Percentiles rank a stretch among this genome's conserved stretches.
Evolutionary conservation across 2,797 vertebrate species (phyloP).

Genomic region (Gobio occitaniae): DNA sequence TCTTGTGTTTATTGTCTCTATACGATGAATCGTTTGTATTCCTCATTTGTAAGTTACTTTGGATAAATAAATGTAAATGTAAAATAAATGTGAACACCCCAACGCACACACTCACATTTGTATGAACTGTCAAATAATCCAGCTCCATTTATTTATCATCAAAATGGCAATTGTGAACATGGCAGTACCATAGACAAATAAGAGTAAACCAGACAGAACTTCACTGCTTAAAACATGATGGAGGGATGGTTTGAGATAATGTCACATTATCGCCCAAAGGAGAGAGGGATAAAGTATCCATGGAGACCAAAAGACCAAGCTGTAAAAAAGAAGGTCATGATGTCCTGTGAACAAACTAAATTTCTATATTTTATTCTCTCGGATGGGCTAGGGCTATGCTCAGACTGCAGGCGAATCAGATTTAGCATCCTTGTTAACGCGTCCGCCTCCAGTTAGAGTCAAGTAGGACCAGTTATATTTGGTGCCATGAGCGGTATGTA

Average conservation of each 20-base stretch:
- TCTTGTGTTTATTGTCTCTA: background rate
- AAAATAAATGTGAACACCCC: background rate
- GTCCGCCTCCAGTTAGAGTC: too few species aligned
- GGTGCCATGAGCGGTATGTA: too few species aligned
- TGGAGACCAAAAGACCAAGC: conserved; percentile 6
- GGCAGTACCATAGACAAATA: background rate
- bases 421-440: too few species aligned
- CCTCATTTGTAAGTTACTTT: background rate
- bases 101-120: background rate
- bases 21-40: background rate
- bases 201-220: background rate
- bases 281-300: conserved; percentile 13
- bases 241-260: background rate
- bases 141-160: background rate
- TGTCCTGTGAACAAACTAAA: background rate
- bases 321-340: conserved; percentile 17
- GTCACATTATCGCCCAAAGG: background rate
- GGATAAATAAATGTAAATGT: background rate
- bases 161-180: background rate
- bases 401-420: too few species aligned
- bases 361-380: background rate
- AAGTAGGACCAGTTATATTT: too few species aligned
- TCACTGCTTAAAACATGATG: background rate
- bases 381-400: too few species aligned
- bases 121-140: background rate